Evolutionary conservation across 2,797 vertebrate species (phyloP).

Genomic region (Erethizon dorsatum): DNA sequence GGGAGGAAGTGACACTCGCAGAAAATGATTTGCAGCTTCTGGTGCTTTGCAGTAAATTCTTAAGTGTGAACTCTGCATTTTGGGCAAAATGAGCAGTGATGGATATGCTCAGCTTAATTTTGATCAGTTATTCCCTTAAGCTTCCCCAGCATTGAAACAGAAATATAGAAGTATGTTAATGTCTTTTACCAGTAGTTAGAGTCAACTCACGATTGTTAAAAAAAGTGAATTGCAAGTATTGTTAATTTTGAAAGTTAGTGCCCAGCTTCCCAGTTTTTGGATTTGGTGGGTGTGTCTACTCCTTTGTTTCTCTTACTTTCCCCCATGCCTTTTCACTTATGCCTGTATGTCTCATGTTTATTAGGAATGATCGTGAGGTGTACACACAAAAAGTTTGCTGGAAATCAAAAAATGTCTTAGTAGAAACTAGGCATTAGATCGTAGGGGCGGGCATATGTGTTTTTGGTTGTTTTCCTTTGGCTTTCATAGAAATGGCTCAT

Average conservation of each 20-base stretch:
- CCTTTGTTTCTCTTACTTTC: neutral
- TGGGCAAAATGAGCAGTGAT: conserved; percentile 18
- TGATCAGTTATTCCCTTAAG: conserved; percentile 46
- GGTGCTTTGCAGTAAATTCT: conserved; percentile 5
- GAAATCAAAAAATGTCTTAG: neutral
- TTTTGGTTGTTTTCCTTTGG: neutral
- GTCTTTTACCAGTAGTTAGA: neutral
- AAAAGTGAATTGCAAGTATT: neutral
- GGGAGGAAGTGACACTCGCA: conserved; percentile 24
- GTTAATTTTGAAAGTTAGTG: neutral
- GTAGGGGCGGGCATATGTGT: neutral
- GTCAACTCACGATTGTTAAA: neutral
- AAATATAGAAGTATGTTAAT: neutral
- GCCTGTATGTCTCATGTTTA: neutral
- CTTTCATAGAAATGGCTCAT: neutral
- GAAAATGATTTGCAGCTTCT: conserved; percentile 44
- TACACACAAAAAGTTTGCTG: neutral
- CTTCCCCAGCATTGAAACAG: neutral
- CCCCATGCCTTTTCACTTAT: neutral
- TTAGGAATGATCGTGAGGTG: neutral
- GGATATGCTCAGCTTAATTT: conserved; percentile 25
- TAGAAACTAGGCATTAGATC: neutral
- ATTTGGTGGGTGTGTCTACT: neutral
- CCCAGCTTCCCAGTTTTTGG: neutral
- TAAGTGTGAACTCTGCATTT: conserved; percentile 52